Evolutionary conservation across 2,113 vertebrate genomes (phyloP).

Genomic region (Dermatemys mawii): DNA sequence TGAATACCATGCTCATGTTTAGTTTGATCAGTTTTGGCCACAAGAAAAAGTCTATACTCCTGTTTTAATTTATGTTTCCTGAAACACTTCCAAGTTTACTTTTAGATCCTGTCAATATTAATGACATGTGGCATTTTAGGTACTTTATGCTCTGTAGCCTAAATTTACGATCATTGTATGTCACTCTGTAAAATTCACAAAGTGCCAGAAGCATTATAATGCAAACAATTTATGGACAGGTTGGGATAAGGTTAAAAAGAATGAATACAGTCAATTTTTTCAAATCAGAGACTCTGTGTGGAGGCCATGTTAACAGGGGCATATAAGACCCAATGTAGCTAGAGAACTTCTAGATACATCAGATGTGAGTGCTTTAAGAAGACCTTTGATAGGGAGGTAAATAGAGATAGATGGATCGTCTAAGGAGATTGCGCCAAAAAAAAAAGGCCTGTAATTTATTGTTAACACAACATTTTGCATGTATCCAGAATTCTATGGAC

Average conservation of each 20-base stretch:
- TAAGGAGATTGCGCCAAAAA: not conserved
- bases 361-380: rapidly evolving
- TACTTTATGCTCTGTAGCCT: slow-evolving; percentile 64
- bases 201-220: slow-evolving; percentile 66
- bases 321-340: rapidly evolving
- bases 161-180: slow-evolving; percentile 73
- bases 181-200: slow-evolving; percentile 58
- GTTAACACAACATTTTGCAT: not conserved
- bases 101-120: slow-evolving; percentile 75
- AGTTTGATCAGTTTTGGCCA: slow-evolving; percentile 60
- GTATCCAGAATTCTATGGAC: not conserved
- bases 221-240: slow-evolving; percentile 64
- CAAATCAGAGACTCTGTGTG: not conserved
- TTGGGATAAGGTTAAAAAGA: slow-evolving; percentile 50
- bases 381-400: not conserved
- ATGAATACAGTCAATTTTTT: slow-evolving; percentile 42
- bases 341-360: not conserved
- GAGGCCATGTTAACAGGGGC: not conserved
- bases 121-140: slow-evolving; percentile 73
- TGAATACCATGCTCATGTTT: not conserved
- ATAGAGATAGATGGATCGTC: not conserved
- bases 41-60: slow-evolving; percentile 14
- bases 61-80: slow-evolving; percentile 70
- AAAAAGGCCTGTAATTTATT: not conserved
- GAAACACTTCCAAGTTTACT: slow-evolving; percentile 75